Evolutionary conservation across 2,797 vertebrate genomes (phyloP).

Genomic region (Helarctos malayanus): DNA sequence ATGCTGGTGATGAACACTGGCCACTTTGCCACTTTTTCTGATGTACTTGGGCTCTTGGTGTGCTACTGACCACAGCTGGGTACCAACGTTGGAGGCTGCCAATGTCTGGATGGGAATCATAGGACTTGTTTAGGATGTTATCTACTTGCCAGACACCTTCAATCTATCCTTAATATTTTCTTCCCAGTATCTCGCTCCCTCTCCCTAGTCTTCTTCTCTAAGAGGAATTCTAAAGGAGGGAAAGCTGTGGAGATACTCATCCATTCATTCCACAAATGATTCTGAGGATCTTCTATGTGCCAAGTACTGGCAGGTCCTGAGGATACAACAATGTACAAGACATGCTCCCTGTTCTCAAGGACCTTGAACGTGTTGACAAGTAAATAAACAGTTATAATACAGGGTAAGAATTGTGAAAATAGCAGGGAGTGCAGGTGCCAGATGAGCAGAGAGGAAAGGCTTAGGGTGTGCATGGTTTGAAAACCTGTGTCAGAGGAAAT

Average conservation of each 20-base stretch:
- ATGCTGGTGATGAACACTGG: background rate
- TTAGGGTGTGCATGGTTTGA: background rate
- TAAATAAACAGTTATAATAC: background rate
- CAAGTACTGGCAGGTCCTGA: background rate
- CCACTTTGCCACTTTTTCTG: background rate
- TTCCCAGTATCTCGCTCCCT: background rate
- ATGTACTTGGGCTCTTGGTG: background rate
- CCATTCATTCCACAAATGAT: conserved; percentile 9
- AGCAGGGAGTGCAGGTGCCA: conserved; percentile 6
- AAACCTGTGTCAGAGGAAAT: conserved; percentile 42
- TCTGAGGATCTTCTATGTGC: background rate
- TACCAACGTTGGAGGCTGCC: background rate
- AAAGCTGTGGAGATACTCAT: conserved; percentile 22
- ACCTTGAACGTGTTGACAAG: background rate
- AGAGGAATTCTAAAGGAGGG: conserved; percentile 16
- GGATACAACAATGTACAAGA: background rate
- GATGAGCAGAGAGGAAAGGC: background rate
- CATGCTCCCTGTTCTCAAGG: background rate
- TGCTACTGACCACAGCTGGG: conserved; percentile 10
- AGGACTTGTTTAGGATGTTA: conserved; percentile 18
- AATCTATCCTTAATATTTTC: conserved; percentile 29
- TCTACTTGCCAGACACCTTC: background rate
- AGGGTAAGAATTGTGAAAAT: conserved; percentile 35
- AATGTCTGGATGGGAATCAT: background rate
- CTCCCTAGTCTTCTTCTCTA: background rate